Percentiles rank a stretch among this genome's conserved stretches.
phyloP scores from a whole-genome alignment of 2,797 vertebrate species.

The Acanthis flammea region DNA sequence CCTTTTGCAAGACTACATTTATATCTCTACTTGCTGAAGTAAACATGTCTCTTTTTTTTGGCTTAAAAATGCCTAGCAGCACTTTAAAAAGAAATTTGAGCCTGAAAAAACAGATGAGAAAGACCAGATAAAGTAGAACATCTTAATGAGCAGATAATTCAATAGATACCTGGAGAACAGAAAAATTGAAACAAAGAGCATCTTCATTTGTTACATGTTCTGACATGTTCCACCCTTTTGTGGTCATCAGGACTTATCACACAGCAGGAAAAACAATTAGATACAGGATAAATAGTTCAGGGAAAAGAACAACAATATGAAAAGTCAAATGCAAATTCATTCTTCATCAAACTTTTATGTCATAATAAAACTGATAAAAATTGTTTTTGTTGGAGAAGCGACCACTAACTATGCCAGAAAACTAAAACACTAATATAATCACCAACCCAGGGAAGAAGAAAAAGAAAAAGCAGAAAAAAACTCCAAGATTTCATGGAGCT shows the following conservation, averaged over 20 bases:
- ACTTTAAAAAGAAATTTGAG: neutral
- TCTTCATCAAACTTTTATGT: constrained; percentile 14
- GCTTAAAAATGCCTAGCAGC: neutral
- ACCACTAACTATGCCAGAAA: constrained; percentile 4
- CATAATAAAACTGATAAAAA: constrained; percentile 17
- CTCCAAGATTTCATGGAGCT: neutral
- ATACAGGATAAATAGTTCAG: neutral
- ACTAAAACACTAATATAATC: neutral
- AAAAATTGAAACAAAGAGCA: neutral
- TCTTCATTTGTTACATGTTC: neutral
- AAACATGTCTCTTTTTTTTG: neutral
- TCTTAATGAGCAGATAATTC: neutral
- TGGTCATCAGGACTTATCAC: neutral
- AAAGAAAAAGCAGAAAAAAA: neutral
- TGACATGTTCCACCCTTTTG: neutral
- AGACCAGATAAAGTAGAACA: constrained; percentile 2
- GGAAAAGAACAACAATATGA: constrained; percentile 2
- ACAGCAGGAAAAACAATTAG: constrained; percentile 6
- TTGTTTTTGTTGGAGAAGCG: neutral
- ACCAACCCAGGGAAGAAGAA: neutral
- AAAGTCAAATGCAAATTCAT: constrained; percentile 6
- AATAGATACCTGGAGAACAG: neutral
- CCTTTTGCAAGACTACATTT: neutral
- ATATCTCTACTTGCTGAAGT: neutral
- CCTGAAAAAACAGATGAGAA: neutral